Conservation (phyloP, 2,888 invertebrate species). For the Agrilus biguttatus region DNA sequence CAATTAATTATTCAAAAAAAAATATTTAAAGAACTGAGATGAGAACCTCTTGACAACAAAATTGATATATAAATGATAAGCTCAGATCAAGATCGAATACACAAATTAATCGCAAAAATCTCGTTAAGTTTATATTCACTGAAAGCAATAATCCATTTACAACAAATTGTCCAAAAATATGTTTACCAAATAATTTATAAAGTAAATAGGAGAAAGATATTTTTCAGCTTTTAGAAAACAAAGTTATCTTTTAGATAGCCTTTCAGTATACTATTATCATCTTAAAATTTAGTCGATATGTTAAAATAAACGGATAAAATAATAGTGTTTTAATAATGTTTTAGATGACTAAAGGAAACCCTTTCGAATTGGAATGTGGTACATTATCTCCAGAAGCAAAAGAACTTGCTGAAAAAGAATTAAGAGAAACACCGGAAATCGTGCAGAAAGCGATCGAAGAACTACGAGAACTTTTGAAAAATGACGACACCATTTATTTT, state of each 20-base stretch:
- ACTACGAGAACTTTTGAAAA: slow-evolving; percentile 44
- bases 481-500: slow-evolving; percentile 50
- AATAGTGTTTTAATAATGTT: background rate
- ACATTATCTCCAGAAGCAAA: slow-evolving; percentile 43
- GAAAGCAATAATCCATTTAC: too few species aligned
- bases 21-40: too few species aligned
- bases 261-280: background rate
- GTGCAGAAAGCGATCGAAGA: slow-evolving; percentile 44
- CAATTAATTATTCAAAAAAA: too few species aligned
- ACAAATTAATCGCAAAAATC: too few species aligned
- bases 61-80: too few species aligned
- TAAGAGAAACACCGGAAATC: slow-evolving; percentile 57
- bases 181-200: too few species aligned
- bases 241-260: background rate
- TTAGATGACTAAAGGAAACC: slow-evolving; percentile 25
- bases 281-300: too few species aligned
- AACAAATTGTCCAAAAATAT: too few species aligned
- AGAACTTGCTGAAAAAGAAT: slow-evolving; percentile 45
- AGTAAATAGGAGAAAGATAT: background rate
- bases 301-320: background rate
- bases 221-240: background rate
- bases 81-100: too few species aligned
- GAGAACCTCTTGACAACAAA: too few species aligned
- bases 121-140: too few species aligned
- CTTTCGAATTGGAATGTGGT: slow-evolving; percentile 43